A percentile compares a stretch with the other conserved stretches of the same genome.
phyloP scores from a whole-genome alignment of 1,140 invertebrate species.

The Ectropis grisescens region DNA sequence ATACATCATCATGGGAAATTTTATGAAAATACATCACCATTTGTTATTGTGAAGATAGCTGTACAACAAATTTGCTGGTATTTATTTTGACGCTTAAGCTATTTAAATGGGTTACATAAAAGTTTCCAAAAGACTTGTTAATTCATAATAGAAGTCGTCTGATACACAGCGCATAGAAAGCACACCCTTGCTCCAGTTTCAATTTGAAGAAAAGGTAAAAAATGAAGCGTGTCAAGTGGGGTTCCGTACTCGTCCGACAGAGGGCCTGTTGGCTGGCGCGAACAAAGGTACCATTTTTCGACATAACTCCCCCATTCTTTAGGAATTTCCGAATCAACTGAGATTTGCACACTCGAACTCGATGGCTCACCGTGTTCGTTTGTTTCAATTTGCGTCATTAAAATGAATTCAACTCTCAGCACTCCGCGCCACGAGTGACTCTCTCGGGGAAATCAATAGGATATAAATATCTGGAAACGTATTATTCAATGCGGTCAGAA shows the following conservation, averaged over 20 bases:
- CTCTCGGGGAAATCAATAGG: too few species aligned
- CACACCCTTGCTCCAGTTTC: conserved; percentile 32
- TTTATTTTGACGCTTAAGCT: too few species aligned
- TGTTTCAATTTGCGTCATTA: conserved; percentile 8
- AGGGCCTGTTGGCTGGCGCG: conserved; percentile 36
- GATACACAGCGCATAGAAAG: conserved; percentile 25
- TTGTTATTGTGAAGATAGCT: too few species aligned
- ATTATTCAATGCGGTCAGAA: too few species aligned
- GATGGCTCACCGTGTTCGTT: conserved; percentile 16
- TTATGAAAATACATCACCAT: too few species aligned
- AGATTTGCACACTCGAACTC: conserved; percentile 21
- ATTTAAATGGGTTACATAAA: too few species aligned
- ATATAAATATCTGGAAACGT: too few species aligned
- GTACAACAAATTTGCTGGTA: too few species aligned
- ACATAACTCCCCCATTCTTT: conserved; percentile 24
- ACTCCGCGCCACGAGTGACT: too few species aligned
- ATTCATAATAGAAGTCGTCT: conserved; percentile 21
- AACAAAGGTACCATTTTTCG: conserved; percentile 48
- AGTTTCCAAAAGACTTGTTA: conserved; percentile 22
- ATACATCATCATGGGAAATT: conserved; percentile 35
- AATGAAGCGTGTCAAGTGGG: conserved; percentile 60
- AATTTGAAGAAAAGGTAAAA: conserved; percentile 47
- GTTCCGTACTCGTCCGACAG: conserved; percentile 45
- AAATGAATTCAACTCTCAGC: too few species aligned
- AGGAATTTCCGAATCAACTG: conserved; percentile 27